Evolutionary conservation across 2,888 invertebrate genomes (phyloP).

Genomic region (Ichneumoninae sp.): DNA sequence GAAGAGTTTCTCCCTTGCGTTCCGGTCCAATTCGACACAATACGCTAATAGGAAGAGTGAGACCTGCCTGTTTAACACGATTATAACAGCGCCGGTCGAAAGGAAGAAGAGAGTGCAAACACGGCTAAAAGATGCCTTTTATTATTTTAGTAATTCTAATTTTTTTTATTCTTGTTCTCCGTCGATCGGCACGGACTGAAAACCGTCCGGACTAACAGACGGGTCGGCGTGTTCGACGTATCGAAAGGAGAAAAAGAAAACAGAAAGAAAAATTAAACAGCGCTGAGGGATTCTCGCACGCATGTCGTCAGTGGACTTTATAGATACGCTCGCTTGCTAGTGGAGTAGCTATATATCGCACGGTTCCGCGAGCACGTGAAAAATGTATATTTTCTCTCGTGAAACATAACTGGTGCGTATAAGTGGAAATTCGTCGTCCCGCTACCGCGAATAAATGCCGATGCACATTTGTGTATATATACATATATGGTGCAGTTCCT

Average conservation of each 20-base stretch:
- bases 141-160: neutral
- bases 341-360: constrained; percentile 34
- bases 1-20: constrained; percentile 65
- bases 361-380: constrained; percentile 45
- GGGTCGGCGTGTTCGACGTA: neutral
- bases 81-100: constrained; percentile 17
- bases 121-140: neutral
- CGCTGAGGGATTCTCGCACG: constrained; percentile 9
- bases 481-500: neutral
- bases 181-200: neutral
- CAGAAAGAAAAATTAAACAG: neutral
- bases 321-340: constrained; percentile 27
- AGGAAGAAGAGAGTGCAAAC: constrained; percentile 38
- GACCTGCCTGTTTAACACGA: constrained; percentile 4
- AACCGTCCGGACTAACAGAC: neutral
- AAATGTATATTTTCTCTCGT: constrained; percentile 63
- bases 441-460: constrained; percentile 60
- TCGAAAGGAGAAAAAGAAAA: constrained; percentile 4
- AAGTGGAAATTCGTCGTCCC: constrained; percentile 73
- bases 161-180: neutral
- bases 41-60: constrained; percentile 65
- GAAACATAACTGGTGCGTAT: constrained; percentile 71
- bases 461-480: constrained; percentile 14
- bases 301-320: constrained; percentile 10
- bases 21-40: constrained; percentile 70